Evolutionary conservation across 2,888 invertebrate species (phyloP), one percentile per base, ranked within the genome.

Genomic region (Thysanoteuthis rhombus): DNA sequence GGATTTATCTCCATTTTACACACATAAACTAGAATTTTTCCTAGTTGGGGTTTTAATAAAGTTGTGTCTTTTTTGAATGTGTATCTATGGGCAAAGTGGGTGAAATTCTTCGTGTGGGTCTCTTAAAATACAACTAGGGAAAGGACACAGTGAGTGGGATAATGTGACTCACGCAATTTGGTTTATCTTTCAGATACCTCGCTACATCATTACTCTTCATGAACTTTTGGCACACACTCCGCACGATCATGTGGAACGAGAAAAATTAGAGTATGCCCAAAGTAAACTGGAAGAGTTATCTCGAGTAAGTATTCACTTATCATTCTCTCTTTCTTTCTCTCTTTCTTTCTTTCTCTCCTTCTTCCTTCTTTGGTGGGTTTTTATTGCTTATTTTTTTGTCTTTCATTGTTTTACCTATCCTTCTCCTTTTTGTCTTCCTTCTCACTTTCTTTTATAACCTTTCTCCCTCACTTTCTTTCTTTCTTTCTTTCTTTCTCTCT

Each of bases 221-320:
- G 99, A 99, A 97, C 97, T 99, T 38, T 97, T 99, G 94, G 99
- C 99, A 16, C 99, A 99, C 97, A 99, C 99, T 0, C 99, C 99
- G 0, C 98, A 99, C 97, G 98, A 99, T 97, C 99, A 99, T 97
- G 99, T 99, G 93, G 99, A 99, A 97, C 97, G 99, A 36, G 98
- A 98, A 97, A 98, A 98, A 96, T 97, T 99, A 95, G 98, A 98
- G 96, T 98, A 98, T 96, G 99, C 99, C 90, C 98, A 98, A 93
- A 96, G 97, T 95, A 98, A 99, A 96, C 97, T 99, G 2, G 99
- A 99, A 97, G 98, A 99, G 96, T 97, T 97, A 40, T 97, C 97
- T 38, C 96, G 97, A 96, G 97, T 97, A 96, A 94, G 96, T 93
- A 40, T 16, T 45, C 52, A 58, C 19, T 93, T 52, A n/a, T 39